Conservation (phyloP, 2,888 invertebrate species). For the Oscheius sp. region DNA sequence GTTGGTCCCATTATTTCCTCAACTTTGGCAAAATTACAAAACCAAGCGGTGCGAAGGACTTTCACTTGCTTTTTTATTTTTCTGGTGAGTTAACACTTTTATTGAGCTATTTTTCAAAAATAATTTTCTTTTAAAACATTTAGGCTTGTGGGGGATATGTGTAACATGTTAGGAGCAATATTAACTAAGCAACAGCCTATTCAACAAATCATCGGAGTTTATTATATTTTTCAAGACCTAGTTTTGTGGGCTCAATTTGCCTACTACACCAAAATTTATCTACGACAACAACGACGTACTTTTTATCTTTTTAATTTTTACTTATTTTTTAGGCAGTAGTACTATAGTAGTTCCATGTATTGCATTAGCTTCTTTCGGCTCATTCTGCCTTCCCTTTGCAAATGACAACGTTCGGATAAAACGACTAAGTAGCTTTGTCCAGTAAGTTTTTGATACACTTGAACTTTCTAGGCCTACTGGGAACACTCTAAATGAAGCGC, state of each 20-base stretch:
- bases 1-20: slow-evolving; percentile 68
- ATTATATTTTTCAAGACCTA: slow-evolving; percentile 67
- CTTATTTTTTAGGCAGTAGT: slow-evolving; percentile 32
- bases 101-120: background rate
- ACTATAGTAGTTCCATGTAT: slow-evolving; percentile 61
- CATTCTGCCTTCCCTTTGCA: slow-evolving; percentile 31
- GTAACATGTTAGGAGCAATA: slow-evolving; percentile 71
- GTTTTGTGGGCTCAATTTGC: slow-evolving; percentile 64
- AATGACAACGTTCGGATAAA: background rate
- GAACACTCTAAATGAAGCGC: slow-evolving; percentile 30
- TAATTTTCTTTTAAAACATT: background rate
- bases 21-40: slow-evolving; percentile 68
- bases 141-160: slow-evolving; percentile 71
- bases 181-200: slow-evolving; percentile 71
- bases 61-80: slow-evolving; percentile 71
- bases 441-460: background rate
- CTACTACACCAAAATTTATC: slow-evolving; percentile 60
- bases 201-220: slow-evolving; percentile 69
- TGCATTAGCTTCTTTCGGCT: slow-evolving; percentile 50
- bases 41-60: slow-evolving; percentile 71
- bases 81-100: slow-evolving; percentile 65
- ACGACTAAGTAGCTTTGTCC: background rate
- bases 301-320: background rate
- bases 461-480: background rate
- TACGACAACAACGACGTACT: slow-evolving; percentile 4